phyloP scores from a whole-genome alignment of 1,140 invertebrate species.

The Zaprionus africanus region DNA sequence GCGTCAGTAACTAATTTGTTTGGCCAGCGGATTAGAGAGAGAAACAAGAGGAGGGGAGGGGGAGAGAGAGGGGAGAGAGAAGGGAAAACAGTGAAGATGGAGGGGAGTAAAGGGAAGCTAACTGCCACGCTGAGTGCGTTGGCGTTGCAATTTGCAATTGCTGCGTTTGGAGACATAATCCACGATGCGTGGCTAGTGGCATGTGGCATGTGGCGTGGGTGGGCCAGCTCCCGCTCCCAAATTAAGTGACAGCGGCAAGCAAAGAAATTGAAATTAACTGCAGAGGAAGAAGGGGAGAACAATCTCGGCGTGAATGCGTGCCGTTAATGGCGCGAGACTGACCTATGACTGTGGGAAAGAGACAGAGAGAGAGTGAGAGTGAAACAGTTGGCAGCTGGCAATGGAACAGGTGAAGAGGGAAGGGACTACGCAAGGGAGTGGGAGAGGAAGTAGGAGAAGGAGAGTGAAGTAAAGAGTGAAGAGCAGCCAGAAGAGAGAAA shows the following conservation, averaged over 20 bases:
- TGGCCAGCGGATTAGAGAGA: slow-evolving; percentile 19
- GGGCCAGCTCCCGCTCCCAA: slow-evolving; percentile 71
- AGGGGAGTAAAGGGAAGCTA: slow-evolving; percentile 2
- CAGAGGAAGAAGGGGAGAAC: not conserved
- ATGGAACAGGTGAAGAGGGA: not conserved
- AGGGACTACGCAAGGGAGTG: too few relatives aligned
- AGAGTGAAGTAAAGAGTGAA: too few relatives aligned
- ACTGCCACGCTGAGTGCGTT: slow-evolving; percentile 37
- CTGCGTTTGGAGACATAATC: slow-evolving; percentile 25
- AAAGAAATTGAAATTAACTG: slow-evolving; percentile 73
- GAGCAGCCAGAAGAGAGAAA: too few relatives aligned
- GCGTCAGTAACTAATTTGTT: slow-evolving; percentile 82
- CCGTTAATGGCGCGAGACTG: slow-evolving; percentile 69
- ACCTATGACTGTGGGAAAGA: slow-evolving; percentile 53
- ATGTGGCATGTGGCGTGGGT: slow-evolving; percentile 8
- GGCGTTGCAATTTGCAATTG: slow-evolving; percentile 72
- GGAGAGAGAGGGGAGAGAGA: not conserved
- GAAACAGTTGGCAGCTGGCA: slow-evolving; percentile 1
- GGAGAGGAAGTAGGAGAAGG: too few relatives aligned
- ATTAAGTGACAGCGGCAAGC: slow-evolving; percentile 68
- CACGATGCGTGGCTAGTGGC: not conserved
- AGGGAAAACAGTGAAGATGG: too few relatives aligned
- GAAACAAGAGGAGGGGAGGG: not conserved
- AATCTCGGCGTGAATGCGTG: slow-evolving; percentile 57
- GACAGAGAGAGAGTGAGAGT: slow-evolving; percentile 51